Evolutionary conservation across 2,888 invertebrate species (phyloP).

Genomic region (Lepas anatifera): DNA sequence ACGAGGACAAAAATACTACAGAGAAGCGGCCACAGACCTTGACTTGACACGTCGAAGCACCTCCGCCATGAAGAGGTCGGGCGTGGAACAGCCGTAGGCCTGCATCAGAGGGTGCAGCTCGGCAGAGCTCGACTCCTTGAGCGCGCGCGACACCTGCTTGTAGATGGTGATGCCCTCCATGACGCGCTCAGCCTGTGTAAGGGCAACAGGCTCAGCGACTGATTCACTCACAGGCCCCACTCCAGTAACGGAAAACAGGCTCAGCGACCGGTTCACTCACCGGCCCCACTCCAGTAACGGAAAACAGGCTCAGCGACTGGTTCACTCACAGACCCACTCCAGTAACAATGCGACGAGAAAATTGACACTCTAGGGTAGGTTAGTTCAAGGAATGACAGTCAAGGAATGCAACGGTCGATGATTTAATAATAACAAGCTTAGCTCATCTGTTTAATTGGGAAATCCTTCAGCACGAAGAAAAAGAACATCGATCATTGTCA

Average conservation of each 20-base stretch:
- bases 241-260: constrained; percentile 9
- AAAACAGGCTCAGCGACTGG: neutral
- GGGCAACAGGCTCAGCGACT: too few relatives aligned
- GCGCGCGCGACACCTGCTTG: constrained; percentile 43
- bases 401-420: too few relatives aligned
- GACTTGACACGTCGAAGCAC: constrained; percentile 64
- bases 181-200: constrained; percentile 74
- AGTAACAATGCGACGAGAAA: too few relatives aligned
- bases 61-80: constrained; percentile 68
- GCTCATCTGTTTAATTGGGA: too few relatives aligned
- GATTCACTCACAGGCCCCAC: constrained; percentile 19
- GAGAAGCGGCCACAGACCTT: constrained; percentile 55
- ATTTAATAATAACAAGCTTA: too few relatives aligned
- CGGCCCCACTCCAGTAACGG: neutral
- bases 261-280: neutral
- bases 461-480: too few relatives aligned
- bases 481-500: too few relatives aligned
- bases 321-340: neutral
- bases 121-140: constrained; percentile 39
- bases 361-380: too few relatives aligned
- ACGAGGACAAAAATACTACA: too few relatives aligned
- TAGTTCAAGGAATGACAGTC: too few relatives aligned
- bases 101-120: constrained; percentile 66
- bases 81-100: constrained; percentile 57
- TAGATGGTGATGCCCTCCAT: constrained; percentile 78